Base-by-base conservation (phyloP, 53 echinoderm and acorn worm genomes). In the Henricia sp. region DNA sequence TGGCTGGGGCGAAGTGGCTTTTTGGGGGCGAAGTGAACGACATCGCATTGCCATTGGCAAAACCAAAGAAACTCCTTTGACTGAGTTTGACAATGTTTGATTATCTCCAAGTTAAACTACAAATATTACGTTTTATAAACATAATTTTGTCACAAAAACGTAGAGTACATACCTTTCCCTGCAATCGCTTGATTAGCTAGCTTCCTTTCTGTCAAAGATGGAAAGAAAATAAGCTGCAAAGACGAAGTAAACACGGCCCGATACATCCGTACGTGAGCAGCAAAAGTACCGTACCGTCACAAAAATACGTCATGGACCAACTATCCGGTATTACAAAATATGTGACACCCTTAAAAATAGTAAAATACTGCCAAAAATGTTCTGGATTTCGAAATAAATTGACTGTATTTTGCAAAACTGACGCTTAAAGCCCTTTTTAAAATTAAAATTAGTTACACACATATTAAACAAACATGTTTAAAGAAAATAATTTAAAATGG, bases 231-330 rank as follows among this genome's bases (percentile, higher is more conserved):
- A 44, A 80, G 80, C 80, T 80, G 80, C 63, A 80, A 80, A 80
- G 62, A 12, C 26, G 30, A 63, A 64, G 63, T 80, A 80, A 80
- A 80, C 80, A 80, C 28, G 57, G 64, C n/a, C 20, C 12, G 46
- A 27, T 63, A 46, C 64, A 25, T 46, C 63, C 65, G 80, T 32
- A 64, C 46, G 24, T 80, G n/a, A n/a, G n/a, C n/a, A n/a, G n/a
- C n/a, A n/a, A n/a, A n/a, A n/a, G 35, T 43, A 44, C 80, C 80
- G 80, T 80, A 62, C 80, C 80, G 62, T 80, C 63, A 80, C 48
- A 46, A 63, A 78, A 77, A 80, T 63, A 80, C 80, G 80, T 80
- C 80, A 80, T 80, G 80, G 38, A 50, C 62, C 62, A 80, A 63
- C 58, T 80, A 63, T 80, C 80, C 80, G 80, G 80, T 48, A 33